Evolutionary conservation across 2,888 invertebrate species (phyloP).

Genomic region (Syritta pipiens): DNA sequence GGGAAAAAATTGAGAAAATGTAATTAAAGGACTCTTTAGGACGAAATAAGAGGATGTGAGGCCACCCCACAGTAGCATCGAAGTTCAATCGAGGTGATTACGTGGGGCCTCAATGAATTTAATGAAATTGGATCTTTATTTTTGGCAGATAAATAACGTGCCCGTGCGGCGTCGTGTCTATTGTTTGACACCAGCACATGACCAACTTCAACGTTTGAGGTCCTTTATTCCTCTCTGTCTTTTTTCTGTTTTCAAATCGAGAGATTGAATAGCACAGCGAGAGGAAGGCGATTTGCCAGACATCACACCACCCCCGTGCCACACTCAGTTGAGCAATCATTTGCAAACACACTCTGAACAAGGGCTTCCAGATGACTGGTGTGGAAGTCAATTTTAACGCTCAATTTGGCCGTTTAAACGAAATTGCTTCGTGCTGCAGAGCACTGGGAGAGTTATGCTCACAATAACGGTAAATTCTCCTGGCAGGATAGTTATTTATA

Average conservation of each 20-base stretch:
- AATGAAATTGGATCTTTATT: slow-evolving; percentile 29
- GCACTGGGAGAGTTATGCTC: slow-evolving; percentile 1
- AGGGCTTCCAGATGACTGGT: slow-evolving; percentile 50
- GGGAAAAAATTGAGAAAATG: neutral
- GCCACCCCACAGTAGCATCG: neutral
- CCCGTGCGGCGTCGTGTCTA: neutral
- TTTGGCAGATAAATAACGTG: neutral
- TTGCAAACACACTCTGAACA: slow-evolving; percentile 44
- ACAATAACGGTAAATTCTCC: slow-evolving; percentile 11
- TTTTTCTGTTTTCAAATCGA: slow-evolving; percentile 1
- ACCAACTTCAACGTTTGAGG: slow-evolving; percentile 18
- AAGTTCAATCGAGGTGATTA: slow-evolving; percentile 19
- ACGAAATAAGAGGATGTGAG: no score
- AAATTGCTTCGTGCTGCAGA: slow-evolving; percentile 32
- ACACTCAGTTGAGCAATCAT: slow-evolving; percentile 52
- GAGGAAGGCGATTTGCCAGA: slow-evolving; percentile 6
- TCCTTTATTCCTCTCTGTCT: neutral
- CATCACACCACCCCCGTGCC: slow-evolving; percentile 7
- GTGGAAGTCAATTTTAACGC: slow-evolving; percentile 60
- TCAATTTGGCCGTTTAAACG: slow-evolving; percentile 51
- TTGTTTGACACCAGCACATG: neutral
- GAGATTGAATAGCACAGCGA: neutral
- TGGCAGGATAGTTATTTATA: slow-evolving; percentile 19
- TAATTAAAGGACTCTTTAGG: slow-evolving; percentile 9
- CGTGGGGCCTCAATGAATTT: slow-evolving; percentile 1